These are phyloP conservation scores for Dryas iulia DNA, from an alignment of 1,140 invertebrate species.

Conservation along the genomic window DNA sequence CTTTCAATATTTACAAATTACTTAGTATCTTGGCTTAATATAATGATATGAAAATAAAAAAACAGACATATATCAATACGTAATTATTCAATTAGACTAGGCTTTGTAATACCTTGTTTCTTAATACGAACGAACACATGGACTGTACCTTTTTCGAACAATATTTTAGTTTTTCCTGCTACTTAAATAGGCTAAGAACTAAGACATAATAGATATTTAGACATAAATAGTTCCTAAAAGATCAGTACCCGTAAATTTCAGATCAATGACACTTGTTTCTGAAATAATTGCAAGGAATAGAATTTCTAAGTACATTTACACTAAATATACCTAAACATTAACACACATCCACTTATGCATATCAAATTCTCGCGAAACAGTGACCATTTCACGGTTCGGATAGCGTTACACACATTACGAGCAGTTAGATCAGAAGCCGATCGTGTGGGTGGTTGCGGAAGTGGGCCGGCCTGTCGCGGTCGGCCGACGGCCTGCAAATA, in stretches of 20 bases:
- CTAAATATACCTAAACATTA: background rate
- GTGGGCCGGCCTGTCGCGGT: conserved; percentile 16
- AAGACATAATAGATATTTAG: too few species aligned
- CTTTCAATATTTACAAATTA: too few species aligned
- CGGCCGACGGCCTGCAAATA: conserved; percentile 21
- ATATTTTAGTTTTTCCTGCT: too few species aligned
- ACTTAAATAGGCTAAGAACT: too few species aligned
- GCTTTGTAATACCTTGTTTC: too few species aligned
- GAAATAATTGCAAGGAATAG: background rate
- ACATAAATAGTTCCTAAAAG: background rate
- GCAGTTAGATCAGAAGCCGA: conserved; percentile 47
- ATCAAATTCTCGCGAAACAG: conserved; percentile 14
- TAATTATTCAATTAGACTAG: too few species aligned
- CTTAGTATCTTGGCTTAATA: too few species aligned
- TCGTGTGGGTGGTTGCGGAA: conserved; percentile 18
- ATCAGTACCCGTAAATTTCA: background rate
- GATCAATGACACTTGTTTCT: background rate
- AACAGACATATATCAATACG: too few species aligned
- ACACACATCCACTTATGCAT: background rate
- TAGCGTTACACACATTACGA: conserved; percentile 57
- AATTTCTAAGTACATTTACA: background rate
- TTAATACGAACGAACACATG: too few species aligned
- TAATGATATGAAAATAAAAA: too few species aligned
- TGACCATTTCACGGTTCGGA: conserved; percentile 26
- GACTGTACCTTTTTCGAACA: too few species aligned